phyloP scores from a whole-genome alignment of 2,888 invertebrate species.

The Luperina nickerlii region DNA sequence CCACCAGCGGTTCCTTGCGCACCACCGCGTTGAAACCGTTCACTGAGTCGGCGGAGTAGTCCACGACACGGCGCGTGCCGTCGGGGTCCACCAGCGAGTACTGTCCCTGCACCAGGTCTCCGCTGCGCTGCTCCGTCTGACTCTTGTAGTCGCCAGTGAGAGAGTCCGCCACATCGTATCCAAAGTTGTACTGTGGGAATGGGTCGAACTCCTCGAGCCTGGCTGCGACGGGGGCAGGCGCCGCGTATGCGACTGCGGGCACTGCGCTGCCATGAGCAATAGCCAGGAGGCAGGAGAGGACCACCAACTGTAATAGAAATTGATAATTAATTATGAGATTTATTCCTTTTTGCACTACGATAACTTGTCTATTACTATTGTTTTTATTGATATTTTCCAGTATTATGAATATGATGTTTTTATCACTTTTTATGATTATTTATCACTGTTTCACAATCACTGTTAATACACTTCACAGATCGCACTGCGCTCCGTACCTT shows the following conservation, averaged over 20 bases:
- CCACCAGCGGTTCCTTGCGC: constrained; percentile 83
- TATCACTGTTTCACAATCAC: constrained; percentile 65
- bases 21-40: constrained; percentile 87
- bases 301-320: constrained; percentile 80
- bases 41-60: constrained; percentile 84
- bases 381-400: neutral
- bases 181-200: constrained; percentile 90
- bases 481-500: constrained; percentile 83
- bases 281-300: constrained; percentile 84
- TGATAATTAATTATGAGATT: constrained; percentile 3
- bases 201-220: constrained; percentile 88
- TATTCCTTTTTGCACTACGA: constrained; percentile 10
- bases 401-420: constrained; percentile 6
- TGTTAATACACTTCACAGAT: constrained; percentile 75
- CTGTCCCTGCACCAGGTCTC: constrained; percentile 88
- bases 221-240: constrained; percentile 66
- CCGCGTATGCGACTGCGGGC: constrained; percentile 77
- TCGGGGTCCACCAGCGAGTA: constrained; percentile 86
- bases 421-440: constrained; percentile 49
- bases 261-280: constrained; percentile 80
- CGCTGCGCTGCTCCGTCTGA: constrained; percentile 88
- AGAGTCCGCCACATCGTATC: constrained; percentile 85
- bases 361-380: neutral
- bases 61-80: constrained; percentile 83
- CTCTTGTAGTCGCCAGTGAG: constrained; percentile 87